phyloP scores from a whole-genome alignment of 2,113 vertebrate species.

The Istiophorus platypterus region DNA sequence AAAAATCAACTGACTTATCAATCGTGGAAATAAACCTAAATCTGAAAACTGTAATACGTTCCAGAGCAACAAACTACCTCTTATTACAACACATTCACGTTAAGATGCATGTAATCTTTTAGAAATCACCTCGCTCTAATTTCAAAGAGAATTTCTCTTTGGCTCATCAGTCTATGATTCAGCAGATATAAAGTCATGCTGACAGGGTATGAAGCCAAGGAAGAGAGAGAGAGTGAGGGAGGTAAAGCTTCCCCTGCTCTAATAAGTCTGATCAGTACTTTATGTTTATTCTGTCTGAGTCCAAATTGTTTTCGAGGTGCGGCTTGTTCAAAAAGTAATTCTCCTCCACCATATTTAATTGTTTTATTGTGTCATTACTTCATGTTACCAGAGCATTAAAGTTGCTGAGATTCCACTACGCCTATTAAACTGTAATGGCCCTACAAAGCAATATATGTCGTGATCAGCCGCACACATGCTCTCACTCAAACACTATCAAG shows the following conservation, averaged over 20 bases:
- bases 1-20: neutral
- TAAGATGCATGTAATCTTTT: constrained; percentile 22
- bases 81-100: neutral
- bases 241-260: constrained; percentile 33
- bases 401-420: constrained; percentile 67
- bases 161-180: constrained; percentile 51
- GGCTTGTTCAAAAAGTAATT: constrained; percentile 78
- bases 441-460: constrained; percentile 70
- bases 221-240: constrained; percentile 17
- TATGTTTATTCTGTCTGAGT: constrained; percentile 66
- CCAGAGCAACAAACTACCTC: neutral
- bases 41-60: neutral
- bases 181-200: constrained; percentile 43
- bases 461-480: constrained; percentile 50
- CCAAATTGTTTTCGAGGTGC: constrained; percentile 75
- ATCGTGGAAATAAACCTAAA: constrained; percentile 1
- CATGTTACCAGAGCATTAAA: constrained; percentile 76
- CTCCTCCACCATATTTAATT: constrained; percentile 79
- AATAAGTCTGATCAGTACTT: constrained; percentile 70
- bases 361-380: constrained; percentile 84
- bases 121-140: constrained; percentile 26
- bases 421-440: constrained; percentile 82
- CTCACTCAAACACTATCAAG: constrained; percentile 59
- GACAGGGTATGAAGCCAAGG: constrained; percentile 14
- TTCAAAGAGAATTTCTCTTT: constrained; percentile 37